A percentile compares a stretch with the other conserved stretches of the same genome.
Evolutionary conservation across 2,113 vertebrate genomes (phyloP).

Genomic region (Onychostruthus taczanowskii): DNA sequence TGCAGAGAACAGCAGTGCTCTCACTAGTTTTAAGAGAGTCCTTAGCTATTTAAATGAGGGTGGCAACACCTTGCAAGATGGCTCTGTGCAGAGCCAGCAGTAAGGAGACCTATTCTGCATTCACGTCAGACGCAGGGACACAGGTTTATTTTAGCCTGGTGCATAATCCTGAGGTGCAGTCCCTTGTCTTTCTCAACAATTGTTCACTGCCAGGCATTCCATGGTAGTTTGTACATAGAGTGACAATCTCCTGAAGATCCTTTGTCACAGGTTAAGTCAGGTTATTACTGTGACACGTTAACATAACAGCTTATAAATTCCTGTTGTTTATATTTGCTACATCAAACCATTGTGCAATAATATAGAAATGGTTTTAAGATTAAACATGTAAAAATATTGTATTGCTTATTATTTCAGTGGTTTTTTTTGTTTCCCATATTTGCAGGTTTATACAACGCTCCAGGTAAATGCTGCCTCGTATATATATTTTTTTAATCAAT

Average conservation of each 20-base stretch:
- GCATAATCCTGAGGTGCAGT: neutral
- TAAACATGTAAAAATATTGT: neutral
- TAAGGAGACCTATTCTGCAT: neutral
- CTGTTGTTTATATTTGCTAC: neutral
- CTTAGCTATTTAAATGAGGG: neutral
- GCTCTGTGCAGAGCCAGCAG: neutral
- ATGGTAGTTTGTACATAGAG: neutral
- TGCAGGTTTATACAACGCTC: neutral
- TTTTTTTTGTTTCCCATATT: neutral
- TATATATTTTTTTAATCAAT: neutral
- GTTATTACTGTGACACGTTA: neutral
- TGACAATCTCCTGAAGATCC: neutral
- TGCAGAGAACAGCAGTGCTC: neutral
- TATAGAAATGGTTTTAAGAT: neutral
- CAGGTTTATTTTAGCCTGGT: neutral
- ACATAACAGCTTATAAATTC: neutral
- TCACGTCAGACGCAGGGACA: neutral
- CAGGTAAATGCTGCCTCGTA: neutral
- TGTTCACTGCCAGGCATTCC: neutral
- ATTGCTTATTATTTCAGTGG: neutral
- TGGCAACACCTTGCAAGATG: neutral
- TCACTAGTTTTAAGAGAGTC: neutral
- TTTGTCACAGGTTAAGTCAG: neutral
- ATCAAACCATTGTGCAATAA: neutral
- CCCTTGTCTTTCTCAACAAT: neutral